These are phyloP conservation scores for Phasianus colchicus DNA, from an alignment of 2,113 vertebrate genomes.

Conservation along the genomic window DNA sequence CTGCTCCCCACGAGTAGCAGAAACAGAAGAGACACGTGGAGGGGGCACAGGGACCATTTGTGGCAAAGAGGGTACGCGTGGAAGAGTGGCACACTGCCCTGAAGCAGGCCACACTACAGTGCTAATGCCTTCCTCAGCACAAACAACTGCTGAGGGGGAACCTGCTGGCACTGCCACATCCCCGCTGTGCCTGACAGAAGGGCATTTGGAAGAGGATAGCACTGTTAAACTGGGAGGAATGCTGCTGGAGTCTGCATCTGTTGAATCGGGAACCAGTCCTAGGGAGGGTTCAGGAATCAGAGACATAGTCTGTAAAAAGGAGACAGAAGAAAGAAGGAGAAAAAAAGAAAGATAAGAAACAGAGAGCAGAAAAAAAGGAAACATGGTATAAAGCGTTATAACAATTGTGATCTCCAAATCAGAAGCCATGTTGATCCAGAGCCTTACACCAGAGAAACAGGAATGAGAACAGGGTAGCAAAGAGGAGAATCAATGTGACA, in stretches of 20 bases:
- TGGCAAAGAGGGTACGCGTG: background rate
- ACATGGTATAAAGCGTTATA: background rate
- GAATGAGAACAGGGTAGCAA: background rate
- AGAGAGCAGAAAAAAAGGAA: background rate
- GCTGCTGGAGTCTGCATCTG: constrained; percentile 40
- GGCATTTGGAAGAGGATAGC: background rate
- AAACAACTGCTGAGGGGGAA: constrained; percentile 70
- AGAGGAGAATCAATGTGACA: background rate
- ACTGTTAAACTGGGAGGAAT: background rate
- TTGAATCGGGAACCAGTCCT: constrained; percentile 63
- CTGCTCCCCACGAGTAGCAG: background rate
- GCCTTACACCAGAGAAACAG: background rate
- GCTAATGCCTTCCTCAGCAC: constrained; percentile 67
- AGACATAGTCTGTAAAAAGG: constrained; percentile 85
- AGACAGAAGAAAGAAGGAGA: constrained; percentile 64
- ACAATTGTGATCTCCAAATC: background rate
- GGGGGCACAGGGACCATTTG: constrained; percentile 15
- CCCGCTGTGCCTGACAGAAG: background rate
- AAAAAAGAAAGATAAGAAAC: constrained; percentile 49
- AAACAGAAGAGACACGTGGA: constrained; percentile 23
- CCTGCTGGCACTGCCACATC: constrained; percentile 40
- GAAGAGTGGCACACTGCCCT: background rate
- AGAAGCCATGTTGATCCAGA: background rate
- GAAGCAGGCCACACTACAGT: background rate
- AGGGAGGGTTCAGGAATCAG: constrained; percentile 77